phyloP scores from a whole-genome alignment of 2,113 vertebrate genomes.

The Apteryx owenii region DNA sequence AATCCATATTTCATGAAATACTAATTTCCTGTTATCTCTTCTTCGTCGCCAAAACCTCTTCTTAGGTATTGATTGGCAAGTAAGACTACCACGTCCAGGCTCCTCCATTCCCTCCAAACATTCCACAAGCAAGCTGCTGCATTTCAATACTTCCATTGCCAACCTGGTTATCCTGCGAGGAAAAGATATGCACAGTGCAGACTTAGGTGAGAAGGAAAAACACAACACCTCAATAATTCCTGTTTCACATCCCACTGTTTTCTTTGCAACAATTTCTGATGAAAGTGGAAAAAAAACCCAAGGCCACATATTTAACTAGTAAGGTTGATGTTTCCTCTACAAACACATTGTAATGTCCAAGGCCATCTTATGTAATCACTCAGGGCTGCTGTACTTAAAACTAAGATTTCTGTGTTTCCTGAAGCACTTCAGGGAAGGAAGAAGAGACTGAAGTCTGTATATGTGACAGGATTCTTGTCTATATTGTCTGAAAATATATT shows the following conservation, averaged over 20 bases:
- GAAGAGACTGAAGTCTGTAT: not conserved
- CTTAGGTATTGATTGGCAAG: conserved; percentile 91
- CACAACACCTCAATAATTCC: not conserved
- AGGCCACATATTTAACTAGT: not conserved
- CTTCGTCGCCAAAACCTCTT: not conserved
- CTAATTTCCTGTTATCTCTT: not conserved
- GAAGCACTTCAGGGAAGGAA: not conserved
- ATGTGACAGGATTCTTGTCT: not conserved
- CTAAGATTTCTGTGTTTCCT: not conserved
- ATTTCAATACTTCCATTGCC: conserved; percentile 90
- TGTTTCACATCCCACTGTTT: not conserved
- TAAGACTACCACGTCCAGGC: conserved; percentile 70
- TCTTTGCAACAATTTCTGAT: not conserved
- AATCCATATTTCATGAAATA: not conserved
- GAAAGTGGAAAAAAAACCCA: not conserved
- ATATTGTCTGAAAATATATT: not conserved
- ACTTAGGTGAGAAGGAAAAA: conserved; percentile 79
- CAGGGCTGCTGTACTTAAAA: not conserved
- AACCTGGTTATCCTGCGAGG: conserved; percentile 94
- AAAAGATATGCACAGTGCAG: conserved; percentile 82
- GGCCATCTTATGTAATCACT: accelerated
- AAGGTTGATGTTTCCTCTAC: not conserved
- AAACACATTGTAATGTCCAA: not conserved
- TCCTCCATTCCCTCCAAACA: conserved; percentile 37
- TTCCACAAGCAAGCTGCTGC: conserved; percentile 35